Evolutionary conservation across 2,797 vertebrate species (phyloP), one percentile per base, ranked within the genome.

Genomic region (Clamator glandarius): DNA sequence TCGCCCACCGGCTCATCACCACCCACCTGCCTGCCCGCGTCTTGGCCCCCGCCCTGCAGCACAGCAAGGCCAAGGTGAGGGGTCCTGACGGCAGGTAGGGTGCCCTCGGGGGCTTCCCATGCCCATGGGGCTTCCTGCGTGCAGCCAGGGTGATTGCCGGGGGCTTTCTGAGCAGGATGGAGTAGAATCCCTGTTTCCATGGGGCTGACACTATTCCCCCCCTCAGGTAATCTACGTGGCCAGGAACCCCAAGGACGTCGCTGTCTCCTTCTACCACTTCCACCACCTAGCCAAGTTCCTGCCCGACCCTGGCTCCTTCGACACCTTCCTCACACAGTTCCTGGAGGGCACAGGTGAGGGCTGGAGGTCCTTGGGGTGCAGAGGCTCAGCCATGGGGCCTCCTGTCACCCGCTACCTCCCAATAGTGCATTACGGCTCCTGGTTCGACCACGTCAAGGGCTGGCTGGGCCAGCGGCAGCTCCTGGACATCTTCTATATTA

Each of bases 201-300:
- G n/a, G n/a, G 14, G 11, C 35, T 93, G 74, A 85, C 8, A 1
- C 26, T 1, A 5, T 26, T 3, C 7, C 20, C 35, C 24, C 11
- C 4, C 57, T n/a, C 23, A 99, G 99, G 97, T 99, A 85, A 98
- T 99, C 87, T 99, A 99, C 8, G 89, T 99, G 73, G 97, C 97
- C 69, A 98, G 98, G 97, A 99, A 99, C 95, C 98, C 99, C 35
- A 99, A 99, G 97, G 99, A 99, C 1, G 98, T 98, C 0, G 88
- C 79, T 0, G 98, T 99, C 23, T 99, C 99, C 11, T 99, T 97
- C 95, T 99, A 98, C 88, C 97, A 99, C 89, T 99, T 99, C 93
- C 98, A 98, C 88, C 98, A 95, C 77, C 96, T 99, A 75, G 98
- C 98, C 68, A 98, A 98, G 19, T 99, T 99, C 95, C 95, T 99